phyloP scores from a whole-genome alignment of 2,888 invertebrate genomes.

The Heliconius sara region DNA sequence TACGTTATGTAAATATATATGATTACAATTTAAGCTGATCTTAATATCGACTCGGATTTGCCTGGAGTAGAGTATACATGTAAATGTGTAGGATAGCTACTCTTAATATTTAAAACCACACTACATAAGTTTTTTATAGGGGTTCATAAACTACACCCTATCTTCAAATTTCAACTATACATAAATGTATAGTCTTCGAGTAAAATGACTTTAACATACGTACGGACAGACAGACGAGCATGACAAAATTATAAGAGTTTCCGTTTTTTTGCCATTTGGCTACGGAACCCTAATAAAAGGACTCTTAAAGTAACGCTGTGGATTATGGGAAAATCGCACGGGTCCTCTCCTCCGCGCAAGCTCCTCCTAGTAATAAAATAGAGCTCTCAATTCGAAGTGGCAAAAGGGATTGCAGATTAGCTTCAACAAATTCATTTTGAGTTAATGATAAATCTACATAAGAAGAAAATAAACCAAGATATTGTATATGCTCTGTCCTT shows the following conservation, averaged over 20 bases:
- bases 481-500: background rate
- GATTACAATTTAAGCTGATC: background rate
- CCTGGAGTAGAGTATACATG: no score
- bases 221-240: no score
- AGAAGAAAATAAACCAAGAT: slow-evolving; percentile 18
- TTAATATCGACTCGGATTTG: background rate
- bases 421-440: slow-evolving; percentile 4
- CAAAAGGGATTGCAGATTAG: slow-evolving; percentile 52
- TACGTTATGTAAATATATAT: background rate
- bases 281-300: background rate
- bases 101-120: no score
- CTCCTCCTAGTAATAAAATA: slow-evolving; percentile 52
- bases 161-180: no score
- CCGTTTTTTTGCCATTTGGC: no score
- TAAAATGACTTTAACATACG: no score
- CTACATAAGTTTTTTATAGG: no score
- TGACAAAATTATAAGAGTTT: no score
- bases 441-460: slow-evolving; percentile 24
- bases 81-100: no score
- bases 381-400: slow-evolving; percentile 60
- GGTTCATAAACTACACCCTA: no score
- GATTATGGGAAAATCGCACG: background rate
- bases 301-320: background rate
- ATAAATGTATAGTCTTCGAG: no score
- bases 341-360: background rate